Conservation (phyloP, 2,113 vertebrate species). For the Noctilio leporinus region DNA sequence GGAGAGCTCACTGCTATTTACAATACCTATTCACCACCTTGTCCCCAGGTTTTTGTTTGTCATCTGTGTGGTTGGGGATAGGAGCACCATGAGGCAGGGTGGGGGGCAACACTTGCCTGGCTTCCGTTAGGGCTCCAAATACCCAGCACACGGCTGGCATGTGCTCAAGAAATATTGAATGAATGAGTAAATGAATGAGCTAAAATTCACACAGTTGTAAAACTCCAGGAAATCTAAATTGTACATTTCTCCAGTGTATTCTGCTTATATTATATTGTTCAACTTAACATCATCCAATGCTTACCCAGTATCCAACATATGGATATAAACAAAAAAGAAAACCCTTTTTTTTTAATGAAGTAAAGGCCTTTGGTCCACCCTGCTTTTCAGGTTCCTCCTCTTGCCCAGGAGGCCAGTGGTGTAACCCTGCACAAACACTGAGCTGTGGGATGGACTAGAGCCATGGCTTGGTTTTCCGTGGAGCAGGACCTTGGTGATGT, state of each 20-base stretch:
- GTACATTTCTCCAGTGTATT: background rate
- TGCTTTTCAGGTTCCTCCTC: background rate
- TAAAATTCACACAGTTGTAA: background rate
- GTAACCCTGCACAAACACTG: background rate
- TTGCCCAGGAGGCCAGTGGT: too few relatives aligned
- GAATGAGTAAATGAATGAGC: background rate
- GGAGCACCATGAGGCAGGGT: background rate
- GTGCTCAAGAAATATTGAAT: background rate
- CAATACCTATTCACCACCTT: rapidly evolving
- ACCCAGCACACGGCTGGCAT: background rate
- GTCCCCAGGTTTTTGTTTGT: background rate
- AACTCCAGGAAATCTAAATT: background rate
- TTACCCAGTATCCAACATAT: background rate
- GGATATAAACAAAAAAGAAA: background rate
- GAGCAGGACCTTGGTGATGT: too few relatives aligned
- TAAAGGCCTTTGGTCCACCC: background rate
- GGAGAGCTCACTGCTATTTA: background rate
- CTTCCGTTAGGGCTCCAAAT: background rate
- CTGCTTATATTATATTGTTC: background rate
- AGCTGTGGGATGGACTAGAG: background rate
- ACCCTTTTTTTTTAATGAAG: background rate
- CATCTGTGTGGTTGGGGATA: background rate
- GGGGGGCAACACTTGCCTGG: rapidly evolving
- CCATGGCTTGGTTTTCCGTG: too few relatives aligned
- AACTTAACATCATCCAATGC: background rate